Evolutionary conservation across 2,113 vertebrate species (phyloP), one percentile per base, ranked within the genome.

Genomic region (Ptilorrhoa leucosticta): DNA sequence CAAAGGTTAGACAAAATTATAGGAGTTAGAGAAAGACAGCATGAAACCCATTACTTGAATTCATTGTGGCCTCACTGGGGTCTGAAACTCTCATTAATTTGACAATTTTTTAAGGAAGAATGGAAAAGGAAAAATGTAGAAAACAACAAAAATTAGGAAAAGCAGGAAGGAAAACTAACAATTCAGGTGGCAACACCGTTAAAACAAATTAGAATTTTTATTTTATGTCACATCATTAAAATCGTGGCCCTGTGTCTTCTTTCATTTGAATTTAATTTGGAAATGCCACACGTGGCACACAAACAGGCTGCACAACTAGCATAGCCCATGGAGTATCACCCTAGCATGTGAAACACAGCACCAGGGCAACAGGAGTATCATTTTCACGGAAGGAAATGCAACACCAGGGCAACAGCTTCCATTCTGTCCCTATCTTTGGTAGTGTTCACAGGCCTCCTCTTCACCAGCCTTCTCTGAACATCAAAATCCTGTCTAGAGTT

Each of bases 281-380:
- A 75, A 64, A 64, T 31, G 27, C 42, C 64, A 50, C 35, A 24
- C 0, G 1, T 27, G 0, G 2, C 42, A 50, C 22, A 51, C 20
- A 65, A 79, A 69, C 4, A 2, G n/a, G 21, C n/a, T 39, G 56
- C 37, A 40, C 30, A 45, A 35, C 31, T 17, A 37, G 77, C 45
- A 75, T 0, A 24, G 33, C 31, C 58, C 0, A 0, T 37, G 51
- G 33, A 68, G 64, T 73, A 81, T 95, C 88, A 83, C 30, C 64
- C 88, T 27, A 69, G 51, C 35, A 18, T 8, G 39, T 31, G 85
- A 92, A 80, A 89, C 68, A 58, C 35, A 56, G 83, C 88, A 89
- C 80, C 88, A 54, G 93, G 27, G 35, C 91, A 93, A 90, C 80
- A 21, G 27, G 63, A 83, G 19, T 65, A 81, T 89, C 28, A 5